Evolutionary conservation across 2,113 vertebrate genomes (phyloP), one percentile per base, ranked within the genome.

Genomic region (Sorex araneus): DNA sequence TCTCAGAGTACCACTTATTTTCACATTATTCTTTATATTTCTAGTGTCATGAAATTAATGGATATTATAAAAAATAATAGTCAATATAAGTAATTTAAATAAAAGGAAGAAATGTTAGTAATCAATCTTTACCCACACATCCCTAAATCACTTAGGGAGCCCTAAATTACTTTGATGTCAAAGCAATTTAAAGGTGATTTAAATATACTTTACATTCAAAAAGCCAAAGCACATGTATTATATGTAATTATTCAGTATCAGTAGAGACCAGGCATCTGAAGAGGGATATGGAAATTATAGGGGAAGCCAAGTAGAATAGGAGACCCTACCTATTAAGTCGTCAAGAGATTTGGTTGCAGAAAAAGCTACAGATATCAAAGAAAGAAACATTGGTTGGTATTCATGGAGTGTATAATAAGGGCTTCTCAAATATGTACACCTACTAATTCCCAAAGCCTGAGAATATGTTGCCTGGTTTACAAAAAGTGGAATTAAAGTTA

Each of bases 121-220:
- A 82, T 19, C 21, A 66, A 71, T 45, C 4, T 60, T 73, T 84
- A 89, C 8, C 6, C 86, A n/a, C 80, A 74, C 89, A 69, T 94
- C 79, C 57, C 76, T 66, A 80, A 70, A 43, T 85, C 43, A 69
- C 12, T 57, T 74, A 84, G 21, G 47, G 27, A 64, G 19, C 54
- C 73, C 74, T 67, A 81, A 71, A 45, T 84, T 54, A 71, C 23
- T 50, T 69, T 84, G 30, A 40, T 75, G 74, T 47, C 9, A 80
- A 93, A 81, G 16, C 16, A 45, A 79, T 80, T 70, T 76, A 70
- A 70, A 34, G 75, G 27, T 96, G n/a, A 7, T 50, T 77, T 92
- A 90, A 84, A 91, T 70, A 21, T 47, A 0, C 28, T 74, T 92
- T 93, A 87, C 83, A 60, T 87, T 13, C 9, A 87, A 73, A 88